Evolutionary conservation across 2,113 vertebrate species (phyloP).

Genomic region (Nothoprocta perdicaria): DNA sequence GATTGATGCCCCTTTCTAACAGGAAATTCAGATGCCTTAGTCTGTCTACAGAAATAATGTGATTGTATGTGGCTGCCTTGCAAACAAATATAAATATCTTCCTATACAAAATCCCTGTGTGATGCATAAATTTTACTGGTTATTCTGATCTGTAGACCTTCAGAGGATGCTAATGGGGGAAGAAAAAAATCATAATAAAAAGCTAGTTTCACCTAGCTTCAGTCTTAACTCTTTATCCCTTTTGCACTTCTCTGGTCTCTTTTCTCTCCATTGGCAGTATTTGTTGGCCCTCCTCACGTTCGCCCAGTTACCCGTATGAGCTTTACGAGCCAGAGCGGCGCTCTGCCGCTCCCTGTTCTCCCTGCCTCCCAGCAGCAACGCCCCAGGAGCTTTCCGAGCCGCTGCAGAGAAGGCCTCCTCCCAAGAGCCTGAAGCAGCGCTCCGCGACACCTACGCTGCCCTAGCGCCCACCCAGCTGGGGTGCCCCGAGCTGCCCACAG

Average conservation of each 20-base stretch:
- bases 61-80: not conserved
- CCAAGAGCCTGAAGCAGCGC: fast-evolving
- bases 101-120: not conserved
- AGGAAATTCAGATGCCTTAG: not conserved
- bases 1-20: not conserved
- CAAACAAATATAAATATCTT: not conserved
- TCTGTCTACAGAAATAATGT: not conserved
- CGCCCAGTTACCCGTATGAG: fast-evolving
- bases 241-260: not conserved
- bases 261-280: not conserved
- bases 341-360: too few species aligned
- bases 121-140: not conserved
- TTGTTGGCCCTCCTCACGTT: not conserved
- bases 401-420: not conserved
- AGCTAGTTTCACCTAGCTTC: not conserved
- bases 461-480: not conserved
- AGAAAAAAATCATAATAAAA: not conserved
- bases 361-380: not conserved
- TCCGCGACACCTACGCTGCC: fast-evolving
- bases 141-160: not conserved
- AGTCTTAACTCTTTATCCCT: not conserved
- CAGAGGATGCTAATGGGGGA: not conserved
- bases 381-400: not conserved
- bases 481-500: not conserved
- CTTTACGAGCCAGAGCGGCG: fast-evolving